phyloP scores from a whole-genome alignment of 1,140 invertebrate genomes.

The Bombus breviceps region DNA sequence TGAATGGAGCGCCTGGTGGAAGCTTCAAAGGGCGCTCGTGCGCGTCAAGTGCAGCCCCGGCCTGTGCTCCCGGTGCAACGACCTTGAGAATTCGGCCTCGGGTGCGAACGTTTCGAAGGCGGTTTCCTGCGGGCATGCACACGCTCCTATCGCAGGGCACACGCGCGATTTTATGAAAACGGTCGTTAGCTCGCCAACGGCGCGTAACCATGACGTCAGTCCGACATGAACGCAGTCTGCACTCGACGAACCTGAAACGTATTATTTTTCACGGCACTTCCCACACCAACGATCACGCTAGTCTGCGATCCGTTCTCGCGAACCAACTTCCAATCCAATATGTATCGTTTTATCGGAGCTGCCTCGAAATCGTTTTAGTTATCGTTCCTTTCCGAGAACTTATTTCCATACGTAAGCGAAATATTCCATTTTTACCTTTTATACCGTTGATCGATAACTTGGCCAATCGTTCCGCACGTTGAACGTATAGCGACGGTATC shows the following conservation, averaged over 20 bases:
- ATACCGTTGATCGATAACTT: too few relatives aligned
- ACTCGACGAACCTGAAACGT: conserved; percentile 65
- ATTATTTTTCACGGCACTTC: conserved; percentile 64
- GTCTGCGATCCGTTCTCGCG: background rate
- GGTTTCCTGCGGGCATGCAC: conserved; percentile 21
- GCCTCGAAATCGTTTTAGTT: background rate
- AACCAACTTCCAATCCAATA: background rate
- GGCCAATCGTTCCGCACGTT: too few relatives aligned
- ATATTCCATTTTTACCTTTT: too few relatives aligned
- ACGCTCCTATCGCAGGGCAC: conserved; percentile 2
- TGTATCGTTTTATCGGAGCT: background rate
- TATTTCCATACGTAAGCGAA: too few relatives aligned
- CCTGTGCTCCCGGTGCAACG: conserved; percentile 25
- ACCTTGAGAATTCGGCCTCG: conserved; percentile 54
- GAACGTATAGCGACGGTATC: too few relatives aligned
- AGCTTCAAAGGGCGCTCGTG: background rate
- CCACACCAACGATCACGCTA: conserved; percentile 9
- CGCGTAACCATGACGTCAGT: conserved; percentile 69
- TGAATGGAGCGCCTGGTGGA: background rate
- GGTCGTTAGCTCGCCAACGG: conserved; percentile 68
- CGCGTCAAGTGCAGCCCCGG: conserved; percentile 36
- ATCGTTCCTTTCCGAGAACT: background rate
- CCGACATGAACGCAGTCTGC: conserved; percentile 53
- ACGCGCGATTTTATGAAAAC: conserved; percentile 65
- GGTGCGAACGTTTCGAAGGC: conserved; percentile 29